Evolutionary conservation across 2,888 invertebrate species (phyloP), one percentile per base, ranked within the genome.

Genomic region (Linnaemya tessellans): DNA sequence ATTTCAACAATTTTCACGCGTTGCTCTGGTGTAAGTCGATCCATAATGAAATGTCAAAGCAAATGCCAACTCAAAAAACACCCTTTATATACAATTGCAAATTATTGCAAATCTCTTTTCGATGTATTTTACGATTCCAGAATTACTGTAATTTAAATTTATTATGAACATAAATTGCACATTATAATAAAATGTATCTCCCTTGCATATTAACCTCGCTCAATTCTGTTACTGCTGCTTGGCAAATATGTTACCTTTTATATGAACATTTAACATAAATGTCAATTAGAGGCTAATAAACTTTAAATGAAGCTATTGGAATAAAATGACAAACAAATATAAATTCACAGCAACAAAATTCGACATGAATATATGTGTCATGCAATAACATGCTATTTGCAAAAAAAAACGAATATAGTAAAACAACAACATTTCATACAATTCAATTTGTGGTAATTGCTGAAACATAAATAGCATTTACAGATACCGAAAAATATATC

Each of bases 391-490:
- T 43, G 56, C 56, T 67, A 65, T 56, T 25, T 64, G 30, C 15
- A 38, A 49, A 35, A 41, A 35, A 38, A 38, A 3, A 7, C 10
- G 10, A 41, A 43, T 22, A 68, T 49, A 41, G n/a, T 25, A 54
- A 68, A 22, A 10, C 18, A 67, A 22, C n/a, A 49, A 11, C 13
- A 22, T 11, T 0, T 43, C 25, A 30, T 41, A 41, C 67, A 75
- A 62, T 41, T 68, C 60, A 75, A 68, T 81, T 74, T 67, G 54
- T 68, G 62, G 62, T 74, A 74, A 75, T 75, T 74, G 68, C 30
- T 20, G 20, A 38, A 43, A 71, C 64, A 70, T 35, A 51, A 46
- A 25, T 18, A 30, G 30, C 49, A 65, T 25, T n/a, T 3, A 41
- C 41, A 41, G 11, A 41, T 13, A 41, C 3, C 11, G 11, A 38